These are phyloP conservation scores for Smithornis capensis DNA, from an alignment of 2,113 vertebrate genomes.

Conservation along the genomic window DNA sequence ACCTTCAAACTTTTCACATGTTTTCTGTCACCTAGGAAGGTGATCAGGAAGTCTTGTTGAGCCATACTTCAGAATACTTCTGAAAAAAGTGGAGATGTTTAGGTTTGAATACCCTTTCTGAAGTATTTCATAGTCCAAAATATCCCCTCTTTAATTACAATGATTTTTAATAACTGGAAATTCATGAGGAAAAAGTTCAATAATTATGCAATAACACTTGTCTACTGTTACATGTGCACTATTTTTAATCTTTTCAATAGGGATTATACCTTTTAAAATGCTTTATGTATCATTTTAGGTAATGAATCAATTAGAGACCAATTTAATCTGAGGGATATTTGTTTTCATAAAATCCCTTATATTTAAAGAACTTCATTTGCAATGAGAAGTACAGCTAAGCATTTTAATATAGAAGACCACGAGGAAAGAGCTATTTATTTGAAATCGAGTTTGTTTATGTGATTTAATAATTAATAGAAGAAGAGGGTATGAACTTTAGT, in stretches of 20 bases:
- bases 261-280: neutral
- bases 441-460: neutral
- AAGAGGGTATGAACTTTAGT: neutral
- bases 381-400: neutral
- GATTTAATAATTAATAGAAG: neutral
- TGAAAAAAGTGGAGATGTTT: neutral
- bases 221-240: neutral
- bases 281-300: neutral
- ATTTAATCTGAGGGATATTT: neutral
- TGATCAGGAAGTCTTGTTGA: neutral
- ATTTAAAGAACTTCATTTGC: neutral
- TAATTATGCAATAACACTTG: neutral
- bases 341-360: accelerated
- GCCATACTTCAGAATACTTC: neutral
- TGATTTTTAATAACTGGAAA: neutral
- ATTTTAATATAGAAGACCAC: neutral
- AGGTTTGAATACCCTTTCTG: neutral
- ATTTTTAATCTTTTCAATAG: neutral
- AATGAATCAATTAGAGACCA: neutral
- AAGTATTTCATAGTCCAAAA: neutral
- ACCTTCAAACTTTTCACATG: neutral
- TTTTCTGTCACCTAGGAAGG: neutral
- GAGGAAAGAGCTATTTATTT: neutral
- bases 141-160: neutral
- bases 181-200: neutral